Conservation (phyloP, 2,113 vertebrate species). For the Cavia porcellus region DNA sequence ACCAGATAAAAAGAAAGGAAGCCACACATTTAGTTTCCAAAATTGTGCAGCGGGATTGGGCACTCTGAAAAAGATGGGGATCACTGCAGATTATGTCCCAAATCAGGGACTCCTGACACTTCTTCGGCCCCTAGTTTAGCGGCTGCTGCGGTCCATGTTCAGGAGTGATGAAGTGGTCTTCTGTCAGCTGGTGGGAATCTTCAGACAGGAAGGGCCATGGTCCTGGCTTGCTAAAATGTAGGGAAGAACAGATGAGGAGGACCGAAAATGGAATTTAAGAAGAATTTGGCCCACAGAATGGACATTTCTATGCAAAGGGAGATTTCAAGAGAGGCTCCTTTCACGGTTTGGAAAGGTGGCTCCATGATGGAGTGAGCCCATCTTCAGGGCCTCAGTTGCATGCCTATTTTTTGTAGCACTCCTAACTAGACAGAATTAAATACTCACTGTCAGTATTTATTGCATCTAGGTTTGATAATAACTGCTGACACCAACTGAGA, state of each 20-base stretch:
- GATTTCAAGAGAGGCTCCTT: not conserved
- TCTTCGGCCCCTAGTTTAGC: no score
- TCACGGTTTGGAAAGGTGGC: not conserved
- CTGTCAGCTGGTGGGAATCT: not conserved
- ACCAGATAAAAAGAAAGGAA: not conserved
- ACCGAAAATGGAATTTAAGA: not conserved
- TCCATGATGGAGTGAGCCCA: not conserved
- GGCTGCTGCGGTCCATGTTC: not conserved
- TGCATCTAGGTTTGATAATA: not conserved
- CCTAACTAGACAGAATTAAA: not conserved
- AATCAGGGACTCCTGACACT: not conserved
- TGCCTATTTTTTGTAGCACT: not conserved
- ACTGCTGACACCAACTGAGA: not conserved
- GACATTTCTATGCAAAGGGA: not conserved
- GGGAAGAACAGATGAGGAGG: not conserved
- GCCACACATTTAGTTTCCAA: not conserved
- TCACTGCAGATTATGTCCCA: not conserved
- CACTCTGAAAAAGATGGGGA: not conserved
- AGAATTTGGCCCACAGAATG: not conserved
- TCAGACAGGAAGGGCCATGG: not conserved
- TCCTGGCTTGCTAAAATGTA: not conserved
- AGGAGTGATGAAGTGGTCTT: not conserved
- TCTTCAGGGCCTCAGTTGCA: not conserved
- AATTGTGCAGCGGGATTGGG: not conserved
- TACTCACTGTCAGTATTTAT: not conserved